Base-by-base conservation (phyloP, 2,888 invertebrate species). In the Odontocolon sp. region DNA sequence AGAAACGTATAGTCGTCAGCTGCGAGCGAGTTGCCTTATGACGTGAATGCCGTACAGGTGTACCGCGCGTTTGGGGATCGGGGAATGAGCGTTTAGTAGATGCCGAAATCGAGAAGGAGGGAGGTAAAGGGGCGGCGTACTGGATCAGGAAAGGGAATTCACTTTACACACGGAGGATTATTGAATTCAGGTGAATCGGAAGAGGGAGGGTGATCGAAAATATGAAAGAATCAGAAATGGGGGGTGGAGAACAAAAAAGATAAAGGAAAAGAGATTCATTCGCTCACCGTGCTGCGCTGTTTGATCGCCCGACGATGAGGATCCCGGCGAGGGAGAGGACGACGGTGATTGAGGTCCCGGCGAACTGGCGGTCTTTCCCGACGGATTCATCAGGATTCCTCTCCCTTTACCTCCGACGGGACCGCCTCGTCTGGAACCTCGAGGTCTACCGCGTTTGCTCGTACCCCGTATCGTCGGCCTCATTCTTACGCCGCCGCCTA, bases 371-470 rank as follows among this genome's bases (percentile, higher is more conserved):
- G 59, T 75, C 31, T 71, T 78, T 18, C 18, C 50, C 1, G 85
- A 82, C 1, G 86, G 83, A 75, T 88, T 86, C 28, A 85, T 63
- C 16, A 87, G 76, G 50, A 81, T 76, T 8, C 89, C 89, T 50
- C 90, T 81, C 23, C 88, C 87, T 77, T 90, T 90, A 5, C 90
- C 90, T 1, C 88, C 89, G n/a, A 89, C 76, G 9, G 87, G 85
- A 2, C 90, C 93, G 54, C 93, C 92, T 82, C 95, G 92, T 0
- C 95, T 91, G 0, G 95, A 94, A 69, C 96, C 96, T 59, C 96
- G 92, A 56, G 96, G 96, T 52, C 96, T 92, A 0, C 96, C 96
- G 14, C 96, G 93, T 84, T 94, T 93, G 1, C 94, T 93, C 52
- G 93, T 92, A 31, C 94, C 93, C 14, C 93, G 89, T 9, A 91